phyloP scores from a whole-genome alignment of 2,888 invertebrate species.

The Cetonia aurata region DNA sequence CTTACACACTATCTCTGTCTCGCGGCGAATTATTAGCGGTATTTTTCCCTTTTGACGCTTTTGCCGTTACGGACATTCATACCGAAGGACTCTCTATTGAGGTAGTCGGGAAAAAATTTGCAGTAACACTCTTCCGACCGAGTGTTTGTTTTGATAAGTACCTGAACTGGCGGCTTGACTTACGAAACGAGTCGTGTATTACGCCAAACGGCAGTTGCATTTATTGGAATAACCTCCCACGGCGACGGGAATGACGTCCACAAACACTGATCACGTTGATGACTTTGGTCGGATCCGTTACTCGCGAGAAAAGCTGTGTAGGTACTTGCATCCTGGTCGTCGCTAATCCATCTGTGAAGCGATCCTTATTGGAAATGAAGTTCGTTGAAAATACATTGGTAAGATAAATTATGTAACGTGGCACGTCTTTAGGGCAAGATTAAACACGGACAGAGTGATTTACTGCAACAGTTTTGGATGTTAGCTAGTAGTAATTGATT shows the following conservation, averaged over 20 bases:
- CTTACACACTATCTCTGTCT: not conserved
- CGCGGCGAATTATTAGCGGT: slow-evolving; percentile 34
- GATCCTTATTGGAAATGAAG: too few relatives aligned
- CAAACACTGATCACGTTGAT: slow-evolving; percentile 17
- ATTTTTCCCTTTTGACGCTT: slow-evolving; percentile 34
- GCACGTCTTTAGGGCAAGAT: too few relatives aligned
- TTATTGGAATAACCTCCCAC: slow-evolving; percentile 34
- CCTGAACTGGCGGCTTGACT: not conserved
- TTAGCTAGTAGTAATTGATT: too few relatives aligned
- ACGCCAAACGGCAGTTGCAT: slow-evolving; percentile 16
- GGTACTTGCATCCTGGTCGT: too few relatives aligned
- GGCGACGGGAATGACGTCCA: slow-evolving; percentile 16
- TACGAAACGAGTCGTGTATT: slow-evolving; percentile 5
- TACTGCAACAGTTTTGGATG: too few relatives aligned
- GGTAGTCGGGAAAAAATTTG: not conserved
- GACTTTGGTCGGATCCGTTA: not conserved
- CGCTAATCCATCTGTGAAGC: too few relatives aligned
- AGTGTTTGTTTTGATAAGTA: slow-evolving; percentile 24
- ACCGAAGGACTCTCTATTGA: not conserved
- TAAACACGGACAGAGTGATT: too few relatives aligned
- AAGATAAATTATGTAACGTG: too few relatives aligned
- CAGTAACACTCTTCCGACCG: slow-evolving; percentile 2
- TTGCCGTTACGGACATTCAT: slow-evolving; percentile 17
- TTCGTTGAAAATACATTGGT: too few relatives aligned
- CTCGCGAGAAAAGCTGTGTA: too few relatives aligned